Conservation (phyloP, 2,113 vertebrate genomes). For the Formicarius rufipectus region DNA sequence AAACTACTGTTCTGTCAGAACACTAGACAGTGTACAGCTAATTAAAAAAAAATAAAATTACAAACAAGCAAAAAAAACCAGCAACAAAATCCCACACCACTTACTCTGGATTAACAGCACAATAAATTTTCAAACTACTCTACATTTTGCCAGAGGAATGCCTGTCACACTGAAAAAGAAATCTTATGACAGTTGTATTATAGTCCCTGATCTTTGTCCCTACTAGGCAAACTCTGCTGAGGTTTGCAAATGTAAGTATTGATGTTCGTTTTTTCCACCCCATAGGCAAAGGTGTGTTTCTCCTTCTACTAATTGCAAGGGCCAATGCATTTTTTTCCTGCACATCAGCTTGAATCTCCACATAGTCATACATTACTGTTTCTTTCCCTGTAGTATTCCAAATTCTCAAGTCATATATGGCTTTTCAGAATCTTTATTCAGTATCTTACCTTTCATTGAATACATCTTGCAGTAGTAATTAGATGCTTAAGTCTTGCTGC, state of each 20-base stretch:
- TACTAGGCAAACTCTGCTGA: neutral
- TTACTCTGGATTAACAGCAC: neutral
- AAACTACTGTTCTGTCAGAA: neutral
- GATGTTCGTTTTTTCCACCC: neutral
- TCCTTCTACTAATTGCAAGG: neutral
- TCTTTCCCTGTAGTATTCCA: neutral
- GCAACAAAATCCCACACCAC: neutral
- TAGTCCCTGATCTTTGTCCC: neutral
- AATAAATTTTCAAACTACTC: neutral
- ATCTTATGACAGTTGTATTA: neutral
- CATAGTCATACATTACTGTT: neutral
- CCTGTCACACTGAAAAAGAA: neutral
- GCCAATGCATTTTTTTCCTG: neutral
- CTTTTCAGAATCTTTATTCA: neutral
- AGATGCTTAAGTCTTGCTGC: neutral
- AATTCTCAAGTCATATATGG: neutral
- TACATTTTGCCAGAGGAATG: neutral
- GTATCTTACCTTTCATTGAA: neutral
- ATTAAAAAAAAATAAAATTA: neutral
- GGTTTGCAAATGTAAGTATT: neutral
- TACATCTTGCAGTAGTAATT: neutral
- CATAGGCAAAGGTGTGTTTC: neutral
- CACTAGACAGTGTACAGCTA: neutral
- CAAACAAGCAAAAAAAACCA: neutral
- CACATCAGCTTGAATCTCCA: neutral